Percentiles rank a stretch among this genome's conserved stretches.
phyloP scores from a whole-genome alignment of 1,140 invertebrate species.

The Sycobia sp. region DNA sequence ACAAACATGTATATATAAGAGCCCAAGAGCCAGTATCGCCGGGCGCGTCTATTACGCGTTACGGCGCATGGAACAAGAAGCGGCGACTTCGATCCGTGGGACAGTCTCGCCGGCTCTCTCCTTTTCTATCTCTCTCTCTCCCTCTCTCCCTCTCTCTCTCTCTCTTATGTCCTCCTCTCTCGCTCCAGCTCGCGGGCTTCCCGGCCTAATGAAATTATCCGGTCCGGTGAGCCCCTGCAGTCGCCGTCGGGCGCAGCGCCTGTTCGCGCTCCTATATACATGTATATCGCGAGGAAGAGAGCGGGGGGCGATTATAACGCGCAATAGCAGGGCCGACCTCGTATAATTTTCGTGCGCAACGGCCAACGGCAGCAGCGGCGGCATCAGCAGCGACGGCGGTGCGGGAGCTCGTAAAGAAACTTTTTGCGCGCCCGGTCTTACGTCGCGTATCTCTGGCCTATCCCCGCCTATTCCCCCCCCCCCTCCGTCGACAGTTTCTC shows the following conservation, averaged over 20 bases:
- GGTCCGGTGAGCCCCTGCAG: slow-evolving; percentile 53
- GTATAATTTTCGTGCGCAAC: slow-evolving; percentile 1
- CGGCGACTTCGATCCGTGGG: background rate
- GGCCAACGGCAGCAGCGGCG: too few species aligned
- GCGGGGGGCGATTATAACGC: slow-evolving; percentile 49
- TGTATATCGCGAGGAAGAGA: too few species aligned
- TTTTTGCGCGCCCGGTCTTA: background rate
- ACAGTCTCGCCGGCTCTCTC: slow-evolving; percentile 5
- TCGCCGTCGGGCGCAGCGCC: slow-evolving; percentile 47
- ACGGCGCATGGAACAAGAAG: background rate
- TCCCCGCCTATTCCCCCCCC: background rate
- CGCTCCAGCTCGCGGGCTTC: slow-evolving; percentile 37
- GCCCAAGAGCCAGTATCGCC: too few species aligned
- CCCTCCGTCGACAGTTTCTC: background rate
- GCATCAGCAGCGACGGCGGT: too few species aligned
- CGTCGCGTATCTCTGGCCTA: background rate
- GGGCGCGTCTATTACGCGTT: background rate
- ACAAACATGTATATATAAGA: too few species aligned
- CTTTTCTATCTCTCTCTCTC: too few species aligned
- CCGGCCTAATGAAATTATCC: slow-evolving; percentile 58
- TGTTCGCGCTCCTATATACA: too few species aligned
- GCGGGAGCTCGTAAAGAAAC: slow-evolving; percentile 22
- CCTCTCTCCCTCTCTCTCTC: too few species aligned
- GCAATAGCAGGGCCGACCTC: slow-evolving; percentile 20
- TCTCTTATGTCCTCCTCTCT: slow-evolving; percentile 25